Percentiles rank a stretch among this genome's conserved stretches.
These are phyloP conservation scores for Tiliqua scincoides DNA, from an alignment of 2,113 vertebrate species.

Conservation along the genomic window DNA sequence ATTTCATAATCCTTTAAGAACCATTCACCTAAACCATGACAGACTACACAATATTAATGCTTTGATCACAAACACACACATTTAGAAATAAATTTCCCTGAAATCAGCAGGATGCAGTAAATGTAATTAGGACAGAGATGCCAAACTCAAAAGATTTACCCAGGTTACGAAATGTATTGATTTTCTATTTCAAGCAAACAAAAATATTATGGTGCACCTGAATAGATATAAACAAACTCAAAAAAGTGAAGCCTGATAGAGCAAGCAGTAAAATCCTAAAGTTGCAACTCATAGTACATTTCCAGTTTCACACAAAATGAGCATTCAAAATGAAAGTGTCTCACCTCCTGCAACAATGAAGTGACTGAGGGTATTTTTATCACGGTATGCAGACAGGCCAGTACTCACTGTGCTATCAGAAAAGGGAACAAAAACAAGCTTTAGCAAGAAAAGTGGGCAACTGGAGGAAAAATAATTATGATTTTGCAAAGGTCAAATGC, in stretches of 20 bases:
- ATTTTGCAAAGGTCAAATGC: not conserved
- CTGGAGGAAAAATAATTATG: not conserved
- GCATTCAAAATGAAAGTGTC: slow-evolving; percentile 2
- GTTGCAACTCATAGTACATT: not conserved
- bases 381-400: slow-evolving; percentile 78
- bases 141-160: not conserved
- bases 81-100: not conserved
- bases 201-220: not conserved
- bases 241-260: not conserved
- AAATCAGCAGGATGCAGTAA: not conserved
- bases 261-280: not conserved
- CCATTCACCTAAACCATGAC: not conserved
- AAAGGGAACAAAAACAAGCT: not conserved
- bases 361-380: slow-evolving; percentile 74
- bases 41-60: not conserved
- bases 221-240: not conserved
- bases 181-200: not conserved
- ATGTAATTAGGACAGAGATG: not conserved
- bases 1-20: not conserved
- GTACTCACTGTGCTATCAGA: slow-evolving; percentile 75
- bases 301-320: not conserved
- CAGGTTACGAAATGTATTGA: not conserved
- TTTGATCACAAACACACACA: not conserved
- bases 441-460: not conserved
- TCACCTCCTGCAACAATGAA: slow-evolving; percentile 81